phyloP scores from a whole-genome alignment of 2,888 invertebrate species.

The Eristalis intricaria region DNA sequence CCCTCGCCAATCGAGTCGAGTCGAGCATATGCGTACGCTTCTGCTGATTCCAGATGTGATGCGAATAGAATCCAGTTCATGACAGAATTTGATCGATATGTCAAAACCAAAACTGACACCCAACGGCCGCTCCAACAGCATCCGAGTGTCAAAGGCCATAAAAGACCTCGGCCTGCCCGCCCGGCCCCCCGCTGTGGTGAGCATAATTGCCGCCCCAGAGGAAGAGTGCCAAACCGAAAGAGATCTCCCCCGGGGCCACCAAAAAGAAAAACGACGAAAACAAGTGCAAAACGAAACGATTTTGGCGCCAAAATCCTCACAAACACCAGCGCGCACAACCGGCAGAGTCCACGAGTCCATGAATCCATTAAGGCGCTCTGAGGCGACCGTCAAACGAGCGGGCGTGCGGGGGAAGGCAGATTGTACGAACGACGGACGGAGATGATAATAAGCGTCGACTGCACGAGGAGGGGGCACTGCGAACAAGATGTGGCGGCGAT shows the following conservation, averaged over 20 bases:
- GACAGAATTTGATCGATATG: slow-evolving; percentile 61
- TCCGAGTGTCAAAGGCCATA: slow-evolving; percentile 31
- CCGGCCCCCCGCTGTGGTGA: not conserved
- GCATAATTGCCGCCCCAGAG: slow-evolving; percentile 15
- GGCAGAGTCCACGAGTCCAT: not conserved
- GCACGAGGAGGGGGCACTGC: not conserved
- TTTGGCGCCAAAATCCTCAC: slow-evolving; percentile 70
- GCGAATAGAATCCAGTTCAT: slow-evolving; percentile 40
- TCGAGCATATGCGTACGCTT: not conserved
- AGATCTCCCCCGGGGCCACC: not conserved
- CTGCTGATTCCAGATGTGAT: slow-evolving; percentile 13
- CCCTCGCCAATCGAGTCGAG: not conserved
- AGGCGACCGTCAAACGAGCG: not conserved
- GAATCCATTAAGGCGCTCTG: not conserved
- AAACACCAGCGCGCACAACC: slow-evolving; percentile 24
- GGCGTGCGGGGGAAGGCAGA: not conserved
- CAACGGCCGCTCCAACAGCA: slow-evolving; percentile 1
- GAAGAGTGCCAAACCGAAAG: slow-evolving; percentile 33
- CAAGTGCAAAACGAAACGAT: slow-evolving; percentile 37
- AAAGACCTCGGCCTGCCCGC: not conserved
- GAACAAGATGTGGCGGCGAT: slow-evolving; percentile 49
- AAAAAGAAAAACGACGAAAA: slow-evolving; percentile 3
- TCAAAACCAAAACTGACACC: slow-evolving; percentile 24
- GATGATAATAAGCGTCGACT: slow-evolving; percentile 35
- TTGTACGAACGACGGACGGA: not conserved